A percentile compares a stretch with the other conserved stretches of the same genome.
Evolutionary conservation across 2,888 invertebrate genomes (phyloP).

Genomic region (Lysandra coridon): DNA sequence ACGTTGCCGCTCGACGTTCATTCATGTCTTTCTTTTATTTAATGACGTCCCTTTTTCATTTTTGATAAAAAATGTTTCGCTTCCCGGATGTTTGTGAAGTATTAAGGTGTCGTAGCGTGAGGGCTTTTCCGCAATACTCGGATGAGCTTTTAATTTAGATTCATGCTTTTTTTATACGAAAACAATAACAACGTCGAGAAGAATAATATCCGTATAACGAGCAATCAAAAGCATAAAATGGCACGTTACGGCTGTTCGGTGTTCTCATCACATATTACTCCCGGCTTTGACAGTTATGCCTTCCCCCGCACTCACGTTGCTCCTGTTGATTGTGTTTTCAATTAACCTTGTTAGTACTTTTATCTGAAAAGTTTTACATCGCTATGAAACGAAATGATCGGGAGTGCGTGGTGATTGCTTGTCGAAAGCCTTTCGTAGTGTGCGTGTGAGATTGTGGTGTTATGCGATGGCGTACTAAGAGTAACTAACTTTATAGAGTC

Average conservation of each 20-base stretch:
- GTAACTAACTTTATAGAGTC: slow-evolving; percentile 18
- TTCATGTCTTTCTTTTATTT: slow-evolving; percentile 20
- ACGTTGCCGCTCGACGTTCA: slow-evolving; percentile 28
- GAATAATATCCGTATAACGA: background rate
- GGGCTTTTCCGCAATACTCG: background rate
- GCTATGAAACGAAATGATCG: slow-evolving; percentile 36
- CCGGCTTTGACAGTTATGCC: slow-evolving; percentile 8
- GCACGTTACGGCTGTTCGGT: background rate
- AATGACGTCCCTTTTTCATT: slow-evolving; percentile 13
- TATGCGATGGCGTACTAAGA: slow-evolving; percentile 32
- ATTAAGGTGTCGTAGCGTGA: background rate
- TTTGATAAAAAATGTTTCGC: slow-evolving; percentile 4
- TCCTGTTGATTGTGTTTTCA: slow-evolving; percentile 27
- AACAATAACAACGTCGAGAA: background rate
- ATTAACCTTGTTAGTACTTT: slow-evolving; percentile 28
- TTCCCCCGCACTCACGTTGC: slow-evolving; percentile 4
- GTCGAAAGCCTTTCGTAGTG: slow-evolving; percentile 39
- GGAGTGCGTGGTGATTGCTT: slow-evolving; percentile 45
- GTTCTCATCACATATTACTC: slow-evolving; percentile 8
- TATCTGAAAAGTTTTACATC: slow-evolving; percentile 32
- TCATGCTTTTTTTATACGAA: background rate
- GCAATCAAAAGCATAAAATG: background rate
- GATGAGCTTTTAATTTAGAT: background rate
- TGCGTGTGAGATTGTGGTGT: slow-evolving; percentile 15
- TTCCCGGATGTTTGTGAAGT: background rate